phyloP scores from a whole-genome alignment of 2,888 invertebrate species.

The Flexamia atlantica region DNA sequence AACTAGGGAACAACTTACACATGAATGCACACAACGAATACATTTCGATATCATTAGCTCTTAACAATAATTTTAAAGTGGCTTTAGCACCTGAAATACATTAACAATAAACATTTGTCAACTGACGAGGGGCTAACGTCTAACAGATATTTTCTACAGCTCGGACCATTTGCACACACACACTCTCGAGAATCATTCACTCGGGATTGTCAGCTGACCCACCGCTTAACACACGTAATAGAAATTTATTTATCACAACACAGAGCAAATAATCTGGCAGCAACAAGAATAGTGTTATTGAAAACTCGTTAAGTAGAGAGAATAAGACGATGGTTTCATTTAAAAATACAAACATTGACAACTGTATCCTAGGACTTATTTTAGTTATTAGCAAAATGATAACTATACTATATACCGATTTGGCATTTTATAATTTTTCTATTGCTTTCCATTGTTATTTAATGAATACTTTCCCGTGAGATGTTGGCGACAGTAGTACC shows the following conservation, averaged over 20 bases:
- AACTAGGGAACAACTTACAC: conserved; percentile 62
- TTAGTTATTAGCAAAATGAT: conserved; percentile 65
- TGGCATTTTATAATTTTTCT: conserved; percentile 63
- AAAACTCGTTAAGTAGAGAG: conserved; percentile 59
- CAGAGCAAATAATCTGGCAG: conserved; percentile 65
- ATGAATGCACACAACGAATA: conserved; percentile 65
- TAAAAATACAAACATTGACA: conserved; percentile 65
- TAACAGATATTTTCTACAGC: conserved; percentile 61
- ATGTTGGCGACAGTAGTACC: conserved; percentile 61
- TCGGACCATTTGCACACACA: conserved; percentile 9
- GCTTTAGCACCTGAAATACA: conserved; percentile 65
- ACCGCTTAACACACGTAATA: conserved; percentile 60
- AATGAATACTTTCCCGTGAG: conserved; percentile 62
- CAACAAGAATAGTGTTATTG: conserved; percentile 64
- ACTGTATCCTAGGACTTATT: conserved; percentile 61
- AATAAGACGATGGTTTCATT: conserved; percentile 61
- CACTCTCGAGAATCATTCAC: conserved; percentile 25
- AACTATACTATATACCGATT: conserved; percentile 60
- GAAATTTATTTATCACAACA: conserved; percentile 65
- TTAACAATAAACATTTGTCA: conserved; percentile 64
- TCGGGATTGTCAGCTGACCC: conserved; percentile 63
- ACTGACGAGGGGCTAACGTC: conserved; percentile 62
- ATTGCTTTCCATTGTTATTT: conserved; percentile 66
- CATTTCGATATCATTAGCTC: conserved; percentile 53
- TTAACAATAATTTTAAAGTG: conserved; percentile 65